Conservation (phyloP, 2,888 invertebrate genomes). For the Cheilosia pagana region DNA sequence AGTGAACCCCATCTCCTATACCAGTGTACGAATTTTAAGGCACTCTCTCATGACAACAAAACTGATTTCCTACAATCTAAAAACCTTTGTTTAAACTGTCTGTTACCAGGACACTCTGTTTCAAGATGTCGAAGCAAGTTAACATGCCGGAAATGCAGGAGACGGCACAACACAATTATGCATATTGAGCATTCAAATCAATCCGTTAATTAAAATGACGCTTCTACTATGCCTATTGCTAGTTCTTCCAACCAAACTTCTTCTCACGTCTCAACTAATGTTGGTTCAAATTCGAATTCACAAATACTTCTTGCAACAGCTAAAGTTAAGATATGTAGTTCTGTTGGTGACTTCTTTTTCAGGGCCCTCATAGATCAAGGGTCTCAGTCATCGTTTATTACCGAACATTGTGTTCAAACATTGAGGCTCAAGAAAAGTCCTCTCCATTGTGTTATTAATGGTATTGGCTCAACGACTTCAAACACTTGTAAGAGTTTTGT, state of each 20-base stretch:
- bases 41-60: neutral
- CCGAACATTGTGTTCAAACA: neutral
- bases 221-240: neutral
- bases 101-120: neutral
- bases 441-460: neutral
- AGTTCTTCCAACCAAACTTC: neutral
- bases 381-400: neutral
- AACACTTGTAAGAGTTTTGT: neutral
- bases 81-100: neutral
- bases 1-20: neutral
- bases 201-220: neutral
- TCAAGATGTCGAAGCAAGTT: neutral
- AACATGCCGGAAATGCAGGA: constrained; percentile 3
- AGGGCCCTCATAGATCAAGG: constrained; percentile 3
- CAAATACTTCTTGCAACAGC: constrained; percentile 14
- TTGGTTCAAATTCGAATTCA: neutral
- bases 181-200: neutral
- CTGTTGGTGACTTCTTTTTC: neutral
- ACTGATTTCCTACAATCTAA: neutral
- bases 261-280: neutral
- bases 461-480: constrained; percentile 3
- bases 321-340: neutral
- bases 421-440: constrained; percentile 1
- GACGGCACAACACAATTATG: constrained; percentile 6
- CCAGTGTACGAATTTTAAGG: neutral